phyloP scores from a whole-genome alignment of 2,888 invertebrate species.

The Nemapogon koenigi region DNA sequence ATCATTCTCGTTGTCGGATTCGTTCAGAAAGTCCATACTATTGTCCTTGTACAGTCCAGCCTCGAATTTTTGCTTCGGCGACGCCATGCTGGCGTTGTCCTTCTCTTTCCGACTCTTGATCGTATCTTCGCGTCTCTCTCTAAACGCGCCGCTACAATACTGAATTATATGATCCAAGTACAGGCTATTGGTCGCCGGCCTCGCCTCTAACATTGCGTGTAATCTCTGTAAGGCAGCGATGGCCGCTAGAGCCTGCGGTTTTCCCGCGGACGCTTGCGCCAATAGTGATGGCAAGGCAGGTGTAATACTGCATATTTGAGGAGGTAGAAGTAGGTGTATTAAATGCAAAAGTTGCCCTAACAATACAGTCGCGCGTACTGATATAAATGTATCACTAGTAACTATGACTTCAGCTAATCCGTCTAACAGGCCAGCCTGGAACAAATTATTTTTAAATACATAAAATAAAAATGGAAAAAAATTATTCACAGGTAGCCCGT shows the following conservation, averaged over 20 bases:
- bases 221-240: constrained; percentile 81
- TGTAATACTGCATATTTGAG: constrained; percentile 83
- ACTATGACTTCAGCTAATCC: constrained; percentile 92
- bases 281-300: constrained; percentile 85
- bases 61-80: constrained; percentile 27
- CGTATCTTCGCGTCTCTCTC: constrained; percentile 32
- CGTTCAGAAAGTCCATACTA: constrained; percentile 46
- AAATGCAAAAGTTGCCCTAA: constrained; percentile 89
- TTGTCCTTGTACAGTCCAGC: constrained; percentile 32
- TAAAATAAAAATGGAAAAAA: too few relatives aligned
- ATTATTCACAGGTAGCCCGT: too few relatives aligned
- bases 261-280: constrained; percentile 78
- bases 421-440: constrained; percentile 78
- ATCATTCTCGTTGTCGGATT: constrained; percentile 46
- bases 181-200: constrained; percentile 82
- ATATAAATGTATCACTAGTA: constrained; percentile 87
- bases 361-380: constrained; percentile 89
- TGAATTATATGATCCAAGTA: constrained; percentile 82
- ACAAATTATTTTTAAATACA: constrained; percentile 14
- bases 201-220: constrained; percentile 79
- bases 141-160: constrained; percentile 53
- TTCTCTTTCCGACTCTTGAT: constrained; percentile 45
- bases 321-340: constrained; percentile 84
- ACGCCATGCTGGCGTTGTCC: constrained; percentile 44
- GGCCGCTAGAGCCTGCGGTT: constrained; percentile 82